These are phyloP conservation scores for Yponomeuta cagnagella DNA, from an alignment of 2,888 invertebrate species.

Conservation along the genomic window DNA sequence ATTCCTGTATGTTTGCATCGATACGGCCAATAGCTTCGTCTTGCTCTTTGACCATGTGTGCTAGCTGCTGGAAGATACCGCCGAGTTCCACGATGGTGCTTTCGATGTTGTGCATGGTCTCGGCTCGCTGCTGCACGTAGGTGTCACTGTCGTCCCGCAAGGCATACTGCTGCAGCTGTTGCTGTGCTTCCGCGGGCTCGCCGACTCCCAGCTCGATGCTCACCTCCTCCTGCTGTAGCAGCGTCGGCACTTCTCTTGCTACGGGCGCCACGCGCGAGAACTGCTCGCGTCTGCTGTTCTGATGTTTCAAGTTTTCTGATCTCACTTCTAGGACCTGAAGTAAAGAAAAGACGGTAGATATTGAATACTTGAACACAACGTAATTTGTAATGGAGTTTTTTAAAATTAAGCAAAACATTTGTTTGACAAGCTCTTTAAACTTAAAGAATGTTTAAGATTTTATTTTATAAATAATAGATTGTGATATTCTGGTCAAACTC, in stretches of 20 bases:
- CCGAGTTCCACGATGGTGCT: constrained; percentile 99
- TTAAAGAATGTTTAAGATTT: too few species aligned
- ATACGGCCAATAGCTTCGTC: constrained; percentile 99
- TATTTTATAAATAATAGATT: too few species aligned
- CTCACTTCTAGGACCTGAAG: constrained; percentile 92
- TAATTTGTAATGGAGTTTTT: too few species aligned
- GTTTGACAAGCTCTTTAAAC: too few species aligned
- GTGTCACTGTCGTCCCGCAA: constrained; percentile 91
- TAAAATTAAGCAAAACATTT: too few species aligned
- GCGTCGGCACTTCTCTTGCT: constrained; percentile 59
- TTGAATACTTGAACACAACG: too few species aligned
- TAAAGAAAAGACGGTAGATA: too few species aligned
- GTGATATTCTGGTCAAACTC: too few species aligned
- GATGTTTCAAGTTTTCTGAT: constrained; percentile 97
- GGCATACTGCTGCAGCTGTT: constrained; percentile 80
- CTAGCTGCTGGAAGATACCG: constrained; percentile 97
- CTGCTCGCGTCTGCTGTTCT: constrained; percentile 94
- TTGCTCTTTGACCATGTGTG: constrained; percentile 98
- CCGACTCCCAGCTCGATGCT: constrained; percentile 91
- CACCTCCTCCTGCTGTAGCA: constrained; percentile 81
- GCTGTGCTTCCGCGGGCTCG: constrained; percentile 58
- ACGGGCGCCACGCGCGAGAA: constrained; percentile 75
- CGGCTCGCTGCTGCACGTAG: constrained; percentile 94
- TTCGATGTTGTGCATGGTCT: constrained; percentile 99
- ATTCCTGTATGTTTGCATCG: constrained; percentile 96